phyloP scores from a whole-genome alignment of 2,113 vertebrate species.

The Hucho hucho region DNA sequence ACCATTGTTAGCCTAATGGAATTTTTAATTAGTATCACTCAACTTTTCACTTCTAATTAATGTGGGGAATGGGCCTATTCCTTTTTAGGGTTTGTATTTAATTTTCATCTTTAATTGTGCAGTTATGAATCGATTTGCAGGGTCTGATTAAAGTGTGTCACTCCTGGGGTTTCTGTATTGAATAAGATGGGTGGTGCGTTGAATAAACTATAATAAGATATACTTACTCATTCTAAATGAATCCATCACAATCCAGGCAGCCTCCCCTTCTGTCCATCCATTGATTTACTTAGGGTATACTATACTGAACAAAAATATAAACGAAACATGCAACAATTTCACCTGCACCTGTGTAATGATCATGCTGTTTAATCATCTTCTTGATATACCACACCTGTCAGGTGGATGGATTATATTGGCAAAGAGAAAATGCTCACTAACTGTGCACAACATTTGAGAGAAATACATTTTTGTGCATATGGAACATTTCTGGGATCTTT shows the following conservation, averaged over 20 bases:
- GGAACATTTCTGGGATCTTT: too few species aligned
- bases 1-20: constrained; percentile 68
- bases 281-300: neutral
- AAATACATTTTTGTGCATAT: too few species aligned
- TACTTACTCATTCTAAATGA: neutral
- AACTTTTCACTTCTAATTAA: constrained; percentile 58
- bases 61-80: constrained; percentile 33
- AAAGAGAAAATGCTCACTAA: too few species aligned
- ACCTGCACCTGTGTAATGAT: too few species aligned
- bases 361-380: too few species aligned
- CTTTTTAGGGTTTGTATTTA: constrained; percentile 46
- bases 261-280: neutral
- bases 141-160: constrained; percentile 23
- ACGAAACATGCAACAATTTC: too few species aligned
- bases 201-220: constrained; percentile 5
- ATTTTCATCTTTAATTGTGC: constrained; percentile 47
- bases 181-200: constrained; percentile 29
- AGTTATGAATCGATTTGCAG: constrained; percentile 41
- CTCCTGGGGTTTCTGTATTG: constrained; percentile 27
- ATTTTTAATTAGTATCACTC: constrained; percentile 73
- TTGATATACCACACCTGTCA: too few species aligned
- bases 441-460: too few species aligned
- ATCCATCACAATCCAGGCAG: too few species aligned
- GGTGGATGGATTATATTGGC: too few species aligned
- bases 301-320: too few species aligned